Evolutionary conservation across 2,888 invertebrate genomes (phyloP).

Genomic region (Parascotia fuliginaria): DNA sequence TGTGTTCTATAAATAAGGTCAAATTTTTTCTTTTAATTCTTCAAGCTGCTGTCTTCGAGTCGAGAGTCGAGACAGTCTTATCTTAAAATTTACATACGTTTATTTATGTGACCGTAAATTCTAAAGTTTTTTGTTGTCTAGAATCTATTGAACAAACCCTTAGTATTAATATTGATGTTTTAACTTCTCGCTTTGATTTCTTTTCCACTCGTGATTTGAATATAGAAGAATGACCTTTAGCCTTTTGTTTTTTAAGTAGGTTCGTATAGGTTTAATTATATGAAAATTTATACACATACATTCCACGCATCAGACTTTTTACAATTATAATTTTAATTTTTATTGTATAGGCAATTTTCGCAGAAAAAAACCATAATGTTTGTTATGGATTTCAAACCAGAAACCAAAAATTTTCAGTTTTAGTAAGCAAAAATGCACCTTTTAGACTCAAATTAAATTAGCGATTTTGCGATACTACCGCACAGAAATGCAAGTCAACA

Average conservation of each 20-base stretch:
- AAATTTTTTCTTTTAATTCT: slow-evolving; percentile 39
- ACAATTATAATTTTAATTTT: no score
- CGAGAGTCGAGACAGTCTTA: not conserved
- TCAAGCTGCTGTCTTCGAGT: slow-evolving; percentile 14
- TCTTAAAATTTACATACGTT: not conserved
- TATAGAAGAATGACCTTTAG: slow-evolving; percentile 30
- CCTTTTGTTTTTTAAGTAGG: no score
- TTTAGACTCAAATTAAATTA: not conserved
- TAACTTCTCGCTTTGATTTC: slow-evolving; percentile 33
- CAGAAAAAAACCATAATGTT: no score
- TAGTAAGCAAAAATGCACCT: no score
- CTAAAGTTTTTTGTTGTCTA: slow-evolving; percentile 29
- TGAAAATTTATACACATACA: no score
- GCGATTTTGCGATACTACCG: not conserved
- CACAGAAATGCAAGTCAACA: no score
- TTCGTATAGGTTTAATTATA: not conserved
- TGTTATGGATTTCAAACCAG: no score
- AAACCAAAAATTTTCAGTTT: no score
- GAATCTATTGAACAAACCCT: slow-evolving; percentile 38
- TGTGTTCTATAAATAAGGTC: slow-evolving; percentile 40
- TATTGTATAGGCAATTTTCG: no score
- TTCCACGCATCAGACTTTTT: no score
- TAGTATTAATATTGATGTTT: slow-evolving; percentile 34
- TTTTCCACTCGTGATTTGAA: slow-evolving; percentile 23
- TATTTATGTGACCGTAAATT: slow-evolving; percentile 15